Conservation (phyloP, 2,113 vertebrate species). For the Ammodramus savannarum region DNA sequence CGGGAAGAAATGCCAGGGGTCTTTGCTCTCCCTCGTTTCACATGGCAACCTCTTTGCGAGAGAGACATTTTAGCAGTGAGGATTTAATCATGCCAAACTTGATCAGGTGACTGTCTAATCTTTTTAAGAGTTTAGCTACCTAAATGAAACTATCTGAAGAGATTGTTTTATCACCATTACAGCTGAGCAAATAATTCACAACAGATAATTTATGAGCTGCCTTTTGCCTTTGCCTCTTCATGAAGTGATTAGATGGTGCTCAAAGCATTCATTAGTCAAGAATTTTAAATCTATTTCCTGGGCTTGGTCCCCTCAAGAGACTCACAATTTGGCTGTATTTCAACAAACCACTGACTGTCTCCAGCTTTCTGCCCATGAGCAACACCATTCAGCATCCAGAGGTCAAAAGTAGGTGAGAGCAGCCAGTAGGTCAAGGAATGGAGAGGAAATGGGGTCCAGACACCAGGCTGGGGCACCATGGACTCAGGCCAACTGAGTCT, state of each 20-base stretch:
- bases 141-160: neutral
- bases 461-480: neutral
- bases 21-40: neutral
- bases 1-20: neutral
- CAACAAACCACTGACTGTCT: neutral
- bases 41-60: accelerated
- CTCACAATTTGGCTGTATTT: neutral
- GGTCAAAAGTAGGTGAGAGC: neutral
- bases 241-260: neutral
- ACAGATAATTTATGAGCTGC: neutral
- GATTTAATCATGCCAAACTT: neutral
- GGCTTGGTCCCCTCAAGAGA: neutral
- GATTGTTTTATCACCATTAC: neutral
- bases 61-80: neutral
- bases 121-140: neutral
- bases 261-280: neutral
- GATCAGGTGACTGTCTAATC: neutral
- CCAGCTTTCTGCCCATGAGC: neutral
- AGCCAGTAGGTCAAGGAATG: neutral
- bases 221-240: neutral
- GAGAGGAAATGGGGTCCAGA: neutral
- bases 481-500: neutral
- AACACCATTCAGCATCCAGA: neutral
- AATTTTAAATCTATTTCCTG: neutral
- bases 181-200: neutral